Percentiles rank a stretch among this genome's conserved stretches.
phyloP scores from a whole-genome alignment of 2,797 vertebrate genomes.

The Chaetophractus vellerosus region DNA sequence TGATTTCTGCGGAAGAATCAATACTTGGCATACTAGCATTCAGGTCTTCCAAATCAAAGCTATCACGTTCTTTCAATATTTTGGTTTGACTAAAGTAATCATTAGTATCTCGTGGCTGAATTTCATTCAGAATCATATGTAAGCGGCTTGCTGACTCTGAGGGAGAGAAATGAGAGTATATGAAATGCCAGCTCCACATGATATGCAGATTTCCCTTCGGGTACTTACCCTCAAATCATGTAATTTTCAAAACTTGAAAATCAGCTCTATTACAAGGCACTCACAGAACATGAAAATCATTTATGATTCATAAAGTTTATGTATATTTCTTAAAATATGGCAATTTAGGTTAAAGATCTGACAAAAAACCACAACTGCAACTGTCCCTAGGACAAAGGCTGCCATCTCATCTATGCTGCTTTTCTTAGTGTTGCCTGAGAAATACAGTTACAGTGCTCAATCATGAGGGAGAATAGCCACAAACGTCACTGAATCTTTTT shows the following conservation, averaged over 20 bases:
- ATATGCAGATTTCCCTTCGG: neutral
- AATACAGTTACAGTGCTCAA: neutral
- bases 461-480: neutral
- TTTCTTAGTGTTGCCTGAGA: neutral
- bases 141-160: slow-evolving; percentile 93
- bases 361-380: neutral
- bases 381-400: neutral
- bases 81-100: slow-evolving; percentile 95
- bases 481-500: neutral
- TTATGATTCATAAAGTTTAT: slow-evolving; percentile 46
- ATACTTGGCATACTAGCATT: slow-evolving; percentile 68
- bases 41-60: slow-evolving; percentile 82
- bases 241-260: slow-evolving; percentile 23
- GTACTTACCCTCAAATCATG: neutral
- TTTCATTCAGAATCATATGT: slow-evolving; percentile 95
- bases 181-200: neutral
- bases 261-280: neutral
- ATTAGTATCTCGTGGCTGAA: slow-evolving; percentile 97
- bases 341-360: neutral
- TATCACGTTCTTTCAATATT: slow-evolving; percentile 90
- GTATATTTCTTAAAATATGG: neutral
- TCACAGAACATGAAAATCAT: neutral
- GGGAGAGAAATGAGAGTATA: slow-evolving; percentile 51
- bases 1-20: slow-evolving; percentile 81
- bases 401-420: neutral